phyloP scores from a whole-genome alignment of 2,888 invertebrate species.

The Dicranocentrus wangi region DNA sequence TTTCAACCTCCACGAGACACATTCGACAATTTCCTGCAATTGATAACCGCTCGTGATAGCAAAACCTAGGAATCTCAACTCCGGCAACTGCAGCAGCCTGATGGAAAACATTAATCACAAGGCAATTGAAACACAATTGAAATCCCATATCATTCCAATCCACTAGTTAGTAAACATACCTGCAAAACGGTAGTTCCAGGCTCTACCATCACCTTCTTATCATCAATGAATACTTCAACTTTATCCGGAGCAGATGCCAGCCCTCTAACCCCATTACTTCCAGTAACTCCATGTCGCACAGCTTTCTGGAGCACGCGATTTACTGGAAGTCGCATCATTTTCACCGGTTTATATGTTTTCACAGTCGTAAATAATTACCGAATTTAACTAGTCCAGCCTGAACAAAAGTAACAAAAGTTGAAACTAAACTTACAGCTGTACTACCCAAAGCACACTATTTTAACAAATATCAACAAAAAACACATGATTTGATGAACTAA shows the following conservation, averaged over 20 bases:
- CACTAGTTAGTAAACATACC: slow-evolving; percentile 77
- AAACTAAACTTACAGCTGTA: too few species aligned
- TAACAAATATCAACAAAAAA: too few species aligned
- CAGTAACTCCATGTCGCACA: slow-evolving; percentile 33
- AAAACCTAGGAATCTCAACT: slow-evolving; percentile 98
- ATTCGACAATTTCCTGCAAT: slow-evolving; percentile 80
- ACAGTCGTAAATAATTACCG: too few species aligned
- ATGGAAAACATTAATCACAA: too few species aligned
- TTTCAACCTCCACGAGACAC: too few species aligned
- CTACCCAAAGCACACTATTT: too few species aligned
- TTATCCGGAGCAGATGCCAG: slow-evolving; percentile 81
- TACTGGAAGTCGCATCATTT: slow-evolving; percentile 71
- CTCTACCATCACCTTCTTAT: slow-evolving; percentile 92
- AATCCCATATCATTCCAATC: background rate
- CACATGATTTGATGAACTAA: too few species aligned
- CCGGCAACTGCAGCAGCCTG: slow-evolving; percentile 97
- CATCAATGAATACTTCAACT: slow-evolving; percentile 97
- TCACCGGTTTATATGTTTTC: slow-evolving; percentile 2
- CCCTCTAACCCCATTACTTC: slow-evolving; percentile 71
- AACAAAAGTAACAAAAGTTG: too few species aligned
- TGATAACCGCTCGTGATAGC: slow-evolving; percentile 98
- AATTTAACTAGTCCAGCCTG: too few species aligned
- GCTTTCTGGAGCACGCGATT: slow-evolving; percentile 64
- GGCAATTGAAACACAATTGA: too few species aligned
- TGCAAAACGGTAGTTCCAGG: slow-evolving; percentile 98